phyloP scores from a whole-genome alignment of 1,140 invertebrate species.

The Temnothorax nylanderi region DNA sequence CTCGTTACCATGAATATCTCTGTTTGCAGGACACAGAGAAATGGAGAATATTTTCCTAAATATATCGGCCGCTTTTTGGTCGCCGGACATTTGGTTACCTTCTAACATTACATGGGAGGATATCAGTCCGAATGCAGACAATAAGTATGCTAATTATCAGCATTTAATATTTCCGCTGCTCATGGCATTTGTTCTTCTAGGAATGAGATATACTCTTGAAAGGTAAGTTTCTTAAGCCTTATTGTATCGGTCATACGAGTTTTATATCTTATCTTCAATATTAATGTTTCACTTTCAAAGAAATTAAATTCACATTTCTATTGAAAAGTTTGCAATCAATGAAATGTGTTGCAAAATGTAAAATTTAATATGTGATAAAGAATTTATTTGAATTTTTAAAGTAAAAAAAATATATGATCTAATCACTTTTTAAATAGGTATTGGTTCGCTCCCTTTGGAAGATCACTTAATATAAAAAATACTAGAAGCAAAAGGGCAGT shows the following conservation, averaged over 20 bases:
- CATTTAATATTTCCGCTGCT: slow-evolving; percentile 94
- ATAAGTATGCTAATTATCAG: slow-evolving; percentile 92
- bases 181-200: slow-evolving; percentile 91
- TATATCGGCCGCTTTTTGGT: slow-evolving; percentile 90
- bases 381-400: background rate
- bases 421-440: slow-evolving; percentile 87
- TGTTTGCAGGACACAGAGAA: slow-evolving; percentile 37
- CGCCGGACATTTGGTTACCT: slow-evolving; percentile 94
- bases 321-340: background rate
- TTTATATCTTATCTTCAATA: background rate
- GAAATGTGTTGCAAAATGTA: background rate
- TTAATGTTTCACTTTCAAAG: background rate
- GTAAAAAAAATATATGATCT: background rate
- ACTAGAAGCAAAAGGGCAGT: slow-evolving; percentile 90
- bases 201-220: slow-evolving; percentile 92
- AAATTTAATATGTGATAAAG: background rate
- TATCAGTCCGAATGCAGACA: slow-evolving; percentile 91
- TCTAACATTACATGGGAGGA: slow-evolving; percentile 96
- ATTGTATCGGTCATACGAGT: background rate
- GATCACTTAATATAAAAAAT: slow-evolving; percentile 92
- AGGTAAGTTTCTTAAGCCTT: slow-evolving; percentile 87
- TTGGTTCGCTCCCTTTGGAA: slow-evolving; percentile 92
- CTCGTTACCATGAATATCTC: background rate
- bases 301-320: background rate
- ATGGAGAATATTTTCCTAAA: slow-evolving; percentile 82